A percentile compares a stretch with the other conserved stretches of the same genome.
Evolutionary conservation across 2,888 invertebrate genomes (phyloP).

Genomic region (Cylindroiulus punctatus): DNA sequence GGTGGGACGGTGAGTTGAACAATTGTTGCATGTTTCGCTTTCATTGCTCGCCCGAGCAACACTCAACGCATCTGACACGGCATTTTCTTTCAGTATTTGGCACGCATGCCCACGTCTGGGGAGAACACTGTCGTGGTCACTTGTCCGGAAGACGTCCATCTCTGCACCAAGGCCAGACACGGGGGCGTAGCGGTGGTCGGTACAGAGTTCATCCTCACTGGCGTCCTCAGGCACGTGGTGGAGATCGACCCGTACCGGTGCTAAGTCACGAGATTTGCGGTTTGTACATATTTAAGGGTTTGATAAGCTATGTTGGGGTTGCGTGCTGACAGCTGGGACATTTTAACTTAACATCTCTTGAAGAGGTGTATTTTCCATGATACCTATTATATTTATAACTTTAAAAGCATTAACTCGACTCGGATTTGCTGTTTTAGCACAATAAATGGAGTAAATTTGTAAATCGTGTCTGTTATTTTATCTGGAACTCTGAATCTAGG

Average conservation of each 20-base stretch:
- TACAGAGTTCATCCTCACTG: conserved; percentile 70
- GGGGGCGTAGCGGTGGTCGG: conserved; percentile 67
- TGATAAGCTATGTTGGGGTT: no score
- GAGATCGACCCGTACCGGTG: conserved; percentile 67
- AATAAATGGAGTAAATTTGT: neutral
- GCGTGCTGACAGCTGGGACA: neutral
- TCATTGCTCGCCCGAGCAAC: neutral
- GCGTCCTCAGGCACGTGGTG: conserved; percentile 69
- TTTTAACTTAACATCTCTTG: neutral
- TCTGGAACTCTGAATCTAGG: no score
- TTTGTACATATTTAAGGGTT: neutral
- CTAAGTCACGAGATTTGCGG: neutral
- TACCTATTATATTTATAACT: neutral
- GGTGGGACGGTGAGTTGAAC: conserved; percentile 65
- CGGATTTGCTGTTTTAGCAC: neutral
- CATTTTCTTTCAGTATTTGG: conserved; percentile 23
- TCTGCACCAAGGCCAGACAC: conserved; percentile 66
- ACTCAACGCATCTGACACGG: neutral
- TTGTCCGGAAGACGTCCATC: conserved; percentile 66
- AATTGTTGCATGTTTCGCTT: neutral
- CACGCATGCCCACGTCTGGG: conserved; percentile 1
- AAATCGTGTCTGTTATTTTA: neutral
- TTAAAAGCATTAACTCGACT: neutral
- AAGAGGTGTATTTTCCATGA: neutral
- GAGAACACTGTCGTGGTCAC: conserved; percentile 60